Evolutionary conservation across 2,888 invertebrate species (phyloP).

Genomic region (Aethes cnicana): DNA sequence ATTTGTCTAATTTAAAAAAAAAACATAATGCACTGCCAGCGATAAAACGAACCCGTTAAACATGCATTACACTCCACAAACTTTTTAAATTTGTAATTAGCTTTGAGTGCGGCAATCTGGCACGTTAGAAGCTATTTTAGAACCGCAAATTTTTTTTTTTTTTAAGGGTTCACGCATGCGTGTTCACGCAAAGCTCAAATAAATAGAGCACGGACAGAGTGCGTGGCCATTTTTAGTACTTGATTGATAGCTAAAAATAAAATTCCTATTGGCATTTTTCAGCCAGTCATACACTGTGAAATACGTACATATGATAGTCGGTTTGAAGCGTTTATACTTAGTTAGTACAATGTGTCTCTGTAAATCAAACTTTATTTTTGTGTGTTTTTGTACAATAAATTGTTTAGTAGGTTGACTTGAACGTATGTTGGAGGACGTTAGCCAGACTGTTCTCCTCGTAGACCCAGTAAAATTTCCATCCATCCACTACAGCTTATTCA

Average conservation of each 20-base stretch:
- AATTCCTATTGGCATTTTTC: too few relatives aligned
- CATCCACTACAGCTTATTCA: too few relatives aligned
- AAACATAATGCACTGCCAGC: neutral
- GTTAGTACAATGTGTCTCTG: too few relatives aligned
- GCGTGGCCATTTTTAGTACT: conserved; percentile 8
- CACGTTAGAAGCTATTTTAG: neutral
- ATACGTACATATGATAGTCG: too few relatives aligned
- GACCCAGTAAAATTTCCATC: too few relatives aligned
- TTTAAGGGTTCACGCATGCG: conserved; percentile 12
- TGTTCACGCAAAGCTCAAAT: neutral
- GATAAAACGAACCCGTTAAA: conserved; percentile 9
- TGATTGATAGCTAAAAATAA: neutral
- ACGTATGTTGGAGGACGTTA: too few relatives aligned
- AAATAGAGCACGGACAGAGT: conserved; percentile 5
- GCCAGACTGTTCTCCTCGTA: too few relatives aligned
- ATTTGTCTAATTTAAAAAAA: neutral
- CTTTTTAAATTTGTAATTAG: conserved; percentile 29
- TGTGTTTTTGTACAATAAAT: too few relatives aligned
- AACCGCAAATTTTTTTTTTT: conserved; percentile 2
- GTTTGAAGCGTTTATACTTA: too few relatives aligned
- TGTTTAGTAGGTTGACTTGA: too few relatives aligned
- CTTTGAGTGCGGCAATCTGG: conserved; percentile 6
- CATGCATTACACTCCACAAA: conserved; percentile 23
- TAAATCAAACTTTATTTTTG: too few relatives aligned
- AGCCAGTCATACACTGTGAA: too few relatives aligned